These are phyloP conservation scores for Mirza zaza DNA, from an alignment of 2,113 vertebrate species.

Conservation along the genomic window DNA sequence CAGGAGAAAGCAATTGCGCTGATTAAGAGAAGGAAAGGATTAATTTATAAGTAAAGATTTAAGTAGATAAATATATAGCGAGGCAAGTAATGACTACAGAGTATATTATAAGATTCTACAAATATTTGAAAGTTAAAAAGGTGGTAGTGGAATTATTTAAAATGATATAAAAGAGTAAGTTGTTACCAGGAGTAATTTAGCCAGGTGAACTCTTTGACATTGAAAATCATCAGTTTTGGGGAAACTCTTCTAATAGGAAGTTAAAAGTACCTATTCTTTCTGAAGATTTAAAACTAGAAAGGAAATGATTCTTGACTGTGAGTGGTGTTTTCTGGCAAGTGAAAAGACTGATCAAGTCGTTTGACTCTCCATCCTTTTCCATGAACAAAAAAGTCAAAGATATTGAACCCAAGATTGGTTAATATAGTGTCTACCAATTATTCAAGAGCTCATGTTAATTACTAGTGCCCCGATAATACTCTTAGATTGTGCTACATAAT, in stretches of 20 bases:
- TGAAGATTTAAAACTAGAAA: constrained; percentile 6
- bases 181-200: constrained; percentile 50
- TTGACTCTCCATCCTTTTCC: not conserved
- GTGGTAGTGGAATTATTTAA: constrained; percentile 52
- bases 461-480: not conserved
- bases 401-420: constrained; percentile 35
- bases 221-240: constrained; percentile 59
- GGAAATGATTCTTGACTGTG: not conserved
- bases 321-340: not conserved
- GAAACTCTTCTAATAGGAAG: constrained; percentile 49
- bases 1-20: constrained; percentile 50
- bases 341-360: constrained; percentile 29
- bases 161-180: constrained; percentile 30
- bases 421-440: not conserved
- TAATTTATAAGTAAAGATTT: constrained; percentile 58
- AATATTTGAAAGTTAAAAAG: constrained; percentile 66
- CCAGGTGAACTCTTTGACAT: constrained; percentile 58
- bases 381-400: constrained; percentile 26
- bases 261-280: constrained; percentile 19
- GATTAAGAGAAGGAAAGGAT: constrained; percentile 58
- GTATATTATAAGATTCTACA: constrained; percentile 60
- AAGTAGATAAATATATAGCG: constrained; percentile 59
- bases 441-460: not conserved
- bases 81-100: constrained; percentile 33
- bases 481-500: not conserved